Conservation (phyloP, 2,797 vertebrate species). For the Gallinago solitaria region DNA sequence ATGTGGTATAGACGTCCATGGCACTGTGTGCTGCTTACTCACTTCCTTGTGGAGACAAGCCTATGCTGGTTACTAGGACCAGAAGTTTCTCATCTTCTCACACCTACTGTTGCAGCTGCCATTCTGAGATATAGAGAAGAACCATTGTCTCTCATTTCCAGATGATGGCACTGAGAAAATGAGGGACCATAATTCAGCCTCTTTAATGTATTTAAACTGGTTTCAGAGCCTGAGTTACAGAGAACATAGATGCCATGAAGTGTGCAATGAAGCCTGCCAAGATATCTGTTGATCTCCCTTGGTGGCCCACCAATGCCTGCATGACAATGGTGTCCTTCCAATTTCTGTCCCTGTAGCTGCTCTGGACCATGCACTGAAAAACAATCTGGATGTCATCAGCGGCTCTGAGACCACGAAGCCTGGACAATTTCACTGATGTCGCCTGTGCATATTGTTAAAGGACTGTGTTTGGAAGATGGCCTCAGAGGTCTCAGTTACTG, state of each 20-base stretch:
- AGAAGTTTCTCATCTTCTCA: not conserved
- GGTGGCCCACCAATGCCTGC: not conserved
- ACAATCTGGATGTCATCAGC: not conserved
- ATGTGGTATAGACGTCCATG: accelerated
- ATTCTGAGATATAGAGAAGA: not conserved
- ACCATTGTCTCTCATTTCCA: not conserved
- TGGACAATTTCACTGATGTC: not conserved
- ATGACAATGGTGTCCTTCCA: not conserved
- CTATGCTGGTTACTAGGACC: accelerated
- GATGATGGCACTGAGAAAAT: not conserved
- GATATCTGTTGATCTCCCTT: not conserved
- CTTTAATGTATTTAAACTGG: not conserved
- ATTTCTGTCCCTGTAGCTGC: not conserved
- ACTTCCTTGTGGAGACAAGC: not conserved
- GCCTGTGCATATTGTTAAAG: not conserved
- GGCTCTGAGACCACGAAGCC: not conserved
- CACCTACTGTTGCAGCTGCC: not conserved
- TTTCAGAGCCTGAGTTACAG: not conserved
- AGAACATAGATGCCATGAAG: not conserved
- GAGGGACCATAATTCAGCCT: not conserved
- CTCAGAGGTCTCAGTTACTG: not conserved
- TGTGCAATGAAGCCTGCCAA: not conserved
- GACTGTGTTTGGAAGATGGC: not conserved
- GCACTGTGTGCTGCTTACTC: not conserved
- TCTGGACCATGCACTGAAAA: not conserved